Evolutionary conservation across 2,888 invertebrate genomes (phyloP).

Genomic region (Apodemia hepburni): DNA sequence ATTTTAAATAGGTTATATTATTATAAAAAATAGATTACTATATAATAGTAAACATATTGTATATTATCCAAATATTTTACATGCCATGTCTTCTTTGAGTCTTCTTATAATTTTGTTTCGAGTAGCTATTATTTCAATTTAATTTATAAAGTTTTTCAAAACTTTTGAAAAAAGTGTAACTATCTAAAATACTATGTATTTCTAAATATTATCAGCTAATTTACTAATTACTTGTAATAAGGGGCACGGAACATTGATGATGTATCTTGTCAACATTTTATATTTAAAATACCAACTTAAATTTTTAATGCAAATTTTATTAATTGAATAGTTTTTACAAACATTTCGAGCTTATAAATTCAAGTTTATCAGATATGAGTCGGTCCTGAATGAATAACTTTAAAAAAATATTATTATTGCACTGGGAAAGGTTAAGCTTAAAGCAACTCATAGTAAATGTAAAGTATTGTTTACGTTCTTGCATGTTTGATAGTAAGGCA

Average conservation of each 20-base stretch:
- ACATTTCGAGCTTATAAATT: too few relatives aligned
- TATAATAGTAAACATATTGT: conserved; percentile 1
- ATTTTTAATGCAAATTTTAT: too few relatives aligned
- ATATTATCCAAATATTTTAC: background rate
- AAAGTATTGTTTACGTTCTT: too few relatives aligned
- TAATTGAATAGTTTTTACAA: too few relatives aligned
- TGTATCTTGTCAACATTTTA: too few relatives aligned
- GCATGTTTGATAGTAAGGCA: too few relatives aligned
- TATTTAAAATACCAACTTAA: too few relatives aligned
- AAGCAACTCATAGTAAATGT: too few relatives aligned
- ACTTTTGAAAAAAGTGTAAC: background rate
- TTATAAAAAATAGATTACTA: conserved; percentile 12
- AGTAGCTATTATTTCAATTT: background rate
- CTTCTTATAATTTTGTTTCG: background rate
- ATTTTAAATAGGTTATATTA: conserved; percentile 34
- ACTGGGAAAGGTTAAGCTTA: too few relatives aligned
- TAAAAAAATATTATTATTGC: too few relatives aligned
- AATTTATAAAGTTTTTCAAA: background rate
- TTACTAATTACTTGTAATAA: background rate
- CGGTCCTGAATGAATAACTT: too few relatives aligned
- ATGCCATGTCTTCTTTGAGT: background rate
- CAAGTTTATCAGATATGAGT: too few relatives aligned
- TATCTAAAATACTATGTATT: conserved; percentile 1
- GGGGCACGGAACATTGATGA: background rate
- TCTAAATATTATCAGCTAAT: background rate